Evolutionary conservation across 2,113 vertebrate species (phyloP), one percentile per base, ranked within the genome.

Genomic region (Anoplopoma fimbria): DNA sequence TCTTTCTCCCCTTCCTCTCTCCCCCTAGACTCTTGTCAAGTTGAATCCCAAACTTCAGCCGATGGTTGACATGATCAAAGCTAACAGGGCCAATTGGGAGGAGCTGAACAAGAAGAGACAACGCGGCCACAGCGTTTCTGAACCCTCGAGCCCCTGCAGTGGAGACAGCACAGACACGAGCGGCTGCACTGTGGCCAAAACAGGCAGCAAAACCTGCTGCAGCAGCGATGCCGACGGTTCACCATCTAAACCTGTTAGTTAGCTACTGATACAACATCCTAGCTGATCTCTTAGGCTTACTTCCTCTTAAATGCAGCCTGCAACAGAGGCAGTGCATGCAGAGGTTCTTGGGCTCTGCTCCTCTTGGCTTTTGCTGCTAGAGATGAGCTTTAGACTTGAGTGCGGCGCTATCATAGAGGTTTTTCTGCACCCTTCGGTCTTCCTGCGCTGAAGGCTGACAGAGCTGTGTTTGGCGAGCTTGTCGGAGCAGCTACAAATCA

Each of bases 31-130:
- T 17, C 90, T 99, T 88, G 98, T 97, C 83, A 98, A 97, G 90
- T 89, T 99, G 88, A 99, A 97, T 87, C 95, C 90, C 29, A 99
- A 99, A 93, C 96, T 99, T 79, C 97, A 98, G 95, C 97, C 98
- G 0, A 98, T 99, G 97, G 83, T 99, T 81, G 97, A 99, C 82
- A 96, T 96, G 0, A 96, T 99, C 91, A 90, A 92, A 81, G 95
- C 89, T 29, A 99, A 99, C 69, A 96, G 97, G 91, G 93, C 83
- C 72, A 97, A 97, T 80, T 99, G 98, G 98, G 97, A 98, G 85
- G 97, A 99, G 75, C 83, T 99, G 86, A 97, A 99, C 93, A 95
- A 90, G 89, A 96, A 96, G 88, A 93, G 95, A 91, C 95, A 96
- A 81, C 88, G 88, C 21, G 88, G 92, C 74, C 94, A 96, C 19